Base-by-base conservation (phyloP, 2,113 vertebrate genomes). In the Tupaia chinensis region DNA sequence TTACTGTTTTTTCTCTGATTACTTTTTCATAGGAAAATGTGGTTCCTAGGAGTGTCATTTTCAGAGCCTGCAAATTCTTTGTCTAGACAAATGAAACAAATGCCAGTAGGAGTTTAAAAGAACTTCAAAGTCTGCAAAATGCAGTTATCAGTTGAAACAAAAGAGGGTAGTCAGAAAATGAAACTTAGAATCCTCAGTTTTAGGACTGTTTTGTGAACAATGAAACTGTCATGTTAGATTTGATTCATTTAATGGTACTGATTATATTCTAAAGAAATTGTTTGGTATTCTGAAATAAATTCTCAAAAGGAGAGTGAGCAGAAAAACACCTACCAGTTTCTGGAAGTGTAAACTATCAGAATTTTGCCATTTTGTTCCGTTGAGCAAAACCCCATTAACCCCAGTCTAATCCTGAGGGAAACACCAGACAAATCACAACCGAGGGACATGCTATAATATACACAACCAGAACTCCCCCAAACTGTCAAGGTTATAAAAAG, bases 61-160 rank as follows among this genome's bases (percentile, higher is more conserved):
- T 89, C 56, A 69, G 63, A 80, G 29, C 85, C 69, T 89, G 9
- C 11, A 81, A 69, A 66, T 19, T 80, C 22, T 60, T 69, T 93
- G 53, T 58, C 68, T 87, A 80, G 76, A 79, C 44, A 88, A 89
- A 54, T 54, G 54, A 61, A 82, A 32, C 34, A 61, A 68, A 82
- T 72, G 56, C 58, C 73, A 82, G 15, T 63, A 23, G 96, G 76
- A 96, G 4, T 72, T 90, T 79, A 68, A 83, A 85, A 93, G 12
- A 25, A 72, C 54, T 70, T 74, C 53, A 93, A 63, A 83, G 12
- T 9, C 53, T 87, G 22, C 32, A 70, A 61, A 85, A 93, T 89
- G 7, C 16, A 78, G 58, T 87, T 86, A 82, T 23, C 54, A 76
- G 15, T 32, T 90, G 66, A 94, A 89, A 89, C 70, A 72, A 69